These are phyloP conservation scores for Pectinophora gossypiella DNA, from an alignment of 1,140 invertebrate species.

Conservation along the genomic window DNA sequence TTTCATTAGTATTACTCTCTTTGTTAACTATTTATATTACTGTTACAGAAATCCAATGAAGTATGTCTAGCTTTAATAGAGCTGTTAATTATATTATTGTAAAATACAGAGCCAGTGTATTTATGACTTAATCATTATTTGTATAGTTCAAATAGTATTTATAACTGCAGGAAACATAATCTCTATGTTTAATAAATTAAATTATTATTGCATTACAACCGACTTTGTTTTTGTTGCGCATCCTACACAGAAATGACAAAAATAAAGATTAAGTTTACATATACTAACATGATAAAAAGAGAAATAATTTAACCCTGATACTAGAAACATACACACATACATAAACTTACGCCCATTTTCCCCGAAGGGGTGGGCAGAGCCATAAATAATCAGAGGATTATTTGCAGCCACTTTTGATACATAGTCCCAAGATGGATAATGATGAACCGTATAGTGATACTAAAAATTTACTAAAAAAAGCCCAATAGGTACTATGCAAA, in stretches of 20 bases:
- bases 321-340: no score
- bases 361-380: no score
- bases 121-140: constrained; percentile 72
- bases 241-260: neutral
- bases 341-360: no score
- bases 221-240: constrained; percentile 3
- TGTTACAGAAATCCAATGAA: constrained; percentile 65
- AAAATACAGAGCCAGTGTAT: constrained; percentile 71
- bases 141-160: constrained; percentile 72
- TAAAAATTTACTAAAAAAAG: no score
- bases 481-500: no score
- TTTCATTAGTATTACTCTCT: constrained; percentile 61
- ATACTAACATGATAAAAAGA: no score
- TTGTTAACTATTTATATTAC: constrained; percentile 73
- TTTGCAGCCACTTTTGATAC: no score
- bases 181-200: constrained; percentile 66
- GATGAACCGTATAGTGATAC: no score
- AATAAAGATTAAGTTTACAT: no score
- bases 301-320: no score
- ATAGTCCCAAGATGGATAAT: no score
- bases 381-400: no score
- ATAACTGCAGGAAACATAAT: constrained; percentile 59
- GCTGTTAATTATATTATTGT: constrained; percentile 67
- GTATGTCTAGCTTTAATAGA: constrained; percentile 69
- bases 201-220: constrained; percentile 58